A percentile compares a stretch with the other conserved stretches of the same genome.
These are phyloP conservation scores for Temnothorax unifasciatus DNA, from an alignment of 2,888 invertebrate genomes.

Conservation along the genomic window DNA sequence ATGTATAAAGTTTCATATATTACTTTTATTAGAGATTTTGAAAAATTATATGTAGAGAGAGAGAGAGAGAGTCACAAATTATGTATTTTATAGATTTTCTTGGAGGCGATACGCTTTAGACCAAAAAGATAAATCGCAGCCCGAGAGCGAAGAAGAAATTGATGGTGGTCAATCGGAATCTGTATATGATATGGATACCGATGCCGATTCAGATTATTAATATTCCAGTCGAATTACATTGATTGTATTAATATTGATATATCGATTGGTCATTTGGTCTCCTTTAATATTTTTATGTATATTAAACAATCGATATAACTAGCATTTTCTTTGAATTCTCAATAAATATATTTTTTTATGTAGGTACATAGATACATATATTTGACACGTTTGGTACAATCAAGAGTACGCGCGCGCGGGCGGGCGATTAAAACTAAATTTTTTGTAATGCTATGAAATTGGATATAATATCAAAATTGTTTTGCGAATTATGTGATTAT, in stretches of 20 bases:
- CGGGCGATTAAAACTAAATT: too few species aligned
- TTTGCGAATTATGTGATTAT: too few species aligned
- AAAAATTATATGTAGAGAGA: background rate
- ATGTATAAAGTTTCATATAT: background rate
- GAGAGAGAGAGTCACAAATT: background rate
- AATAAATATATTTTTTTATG: constrained; percentile 12
- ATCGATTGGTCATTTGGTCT: too few species aligned
- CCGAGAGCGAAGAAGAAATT: constrained; percentile 85
- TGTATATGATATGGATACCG: constrained; percentile 80
- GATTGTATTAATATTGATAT: background rate
- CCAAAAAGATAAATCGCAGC: constrained; percentile 72
- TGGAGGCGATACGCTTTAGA: constrained; percentile 84
- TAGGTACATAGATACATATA: background rate
- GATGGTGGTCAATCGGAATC: constrained; percentile 70
- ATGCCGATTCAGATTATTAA: constrained; percentile 75
- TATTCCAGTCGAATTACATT: background rate
- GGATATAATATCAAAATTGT: too few species aligned
- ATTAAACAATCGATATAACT: background rate
- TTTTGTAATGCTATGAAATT: too few species aligned
- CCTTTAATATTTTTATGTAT: background rate
- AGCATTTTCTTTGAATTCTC: background rate
- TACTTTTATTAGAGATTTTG: background rate
- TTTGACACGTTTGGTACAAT: too few species aligned
- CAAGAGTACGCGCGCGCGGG: too few species aligned
- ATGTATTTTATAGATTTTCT: constrained; percentile 78